phyloP scores from a whole-genome alignment of 2,113 vertebrate genomes.

The Ivindomyrus marchei region DNA sequence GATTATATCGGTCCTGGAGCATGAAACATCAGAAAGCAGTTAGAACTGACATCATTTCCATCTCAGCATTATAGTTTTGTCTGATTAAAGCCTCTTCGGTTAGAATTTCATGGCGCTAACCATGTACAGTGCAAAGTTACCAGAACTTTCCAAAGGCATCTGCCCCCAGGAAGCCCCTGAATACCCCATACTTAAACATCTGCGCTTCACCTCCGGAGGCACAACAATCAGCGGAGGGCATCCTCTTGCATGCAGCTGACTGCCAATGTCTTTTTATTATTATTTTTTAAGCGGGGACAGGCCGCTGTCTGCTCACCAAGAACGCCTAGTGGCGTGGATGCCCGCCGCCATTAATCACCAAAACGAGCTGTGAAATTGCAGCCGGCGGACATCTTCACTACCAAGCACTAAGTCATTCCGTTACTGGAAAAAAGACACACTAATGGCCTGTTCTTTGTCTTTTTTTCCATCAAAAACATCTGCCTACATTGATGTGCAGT shows the following conservation, averaged over 20 bases:
- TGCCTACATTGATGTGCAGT: slow-evolving; percentile 30
- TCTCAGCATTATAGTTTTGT: background rate
- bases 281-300: no score
- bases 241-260: background rate
- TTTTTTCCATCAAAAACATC: slow-evolving; percentile 31
- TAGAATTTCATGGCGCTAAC: background rate
- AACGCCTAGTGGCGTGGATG: background rate
- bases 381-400: background rate
- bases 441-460: slow-evolving; percentile 18
- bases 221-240: background rate
- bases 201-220: background rate
- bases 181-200: background rate
- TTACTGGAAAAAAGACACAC: slow-evolving; percentile 6
- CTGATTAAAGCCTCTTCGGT: background rate
- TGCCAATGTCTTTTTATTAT: background rate
- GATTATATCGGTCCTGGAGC: background rate
- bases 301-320: background rate
- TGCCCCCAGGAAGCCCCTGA: background rate
- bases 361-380: background rate
- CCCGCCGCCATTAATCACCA: background rate
- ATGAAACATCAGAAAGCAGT: background rate
- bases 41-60: background rate
- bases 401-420: background rate
- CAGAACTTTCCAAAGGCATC: background rate
- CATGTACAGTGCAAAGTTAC: background rate